Conservation (phyloP, 2,888 invertebrate species). For the Acanthosoma haemorrhoidale region DNA sequence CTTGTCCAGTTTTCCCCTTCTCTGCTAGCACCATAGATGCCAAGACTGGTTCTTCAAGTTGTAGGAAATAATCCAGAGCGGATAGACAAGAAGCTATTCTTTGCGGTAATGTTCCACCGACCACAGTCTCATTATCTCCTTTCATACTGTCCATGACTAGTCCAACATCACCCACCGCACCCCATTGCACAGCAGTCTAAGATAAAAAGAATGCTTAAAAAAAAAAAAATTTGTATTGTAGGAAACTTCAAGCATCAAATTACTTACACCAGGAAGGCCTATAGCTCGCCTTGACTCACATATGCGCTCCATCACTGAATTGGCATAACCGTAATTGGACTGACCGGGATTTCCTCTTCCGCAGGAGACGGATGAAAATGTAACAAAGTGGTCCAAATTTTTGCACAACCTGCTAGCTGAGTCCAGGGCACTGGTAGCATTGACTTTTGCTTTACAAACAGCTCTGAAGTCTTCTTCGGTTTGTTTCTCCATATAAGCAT, state of each 20-base stretch:
- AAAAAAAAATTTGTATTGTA: neutral
- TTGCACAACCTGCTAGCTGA: slow-evolving; percentile 70
- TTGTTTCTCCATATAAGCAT: slow-evolving; percentile 83
- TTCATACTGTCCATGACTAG: slow-evolving; percentile 85
- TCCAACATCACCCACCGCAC: slow-evolving; percentile 96
- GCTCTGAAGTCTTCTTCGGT: slow-evolving; percentile 70
- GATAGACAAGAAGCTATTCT: slow-evolving; percentile 87
- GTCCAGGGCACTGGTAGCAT: slow-evolving; percentile 78
- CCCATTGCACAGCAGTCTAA: slow-evolving; percentile 89
- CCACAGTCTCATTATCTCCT: slow-evolving; percentile 80
- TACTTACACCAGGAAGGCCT: slow-evolving; percentile 66
- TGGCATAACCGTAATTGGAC: slow-evolving; percentile 93
- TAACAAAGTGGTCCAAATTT: slow-evolving; percentile 85
- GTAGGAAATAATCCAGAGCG: slow-evolving; percentile 83
- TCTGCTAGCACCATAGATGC: slow-evolving; percentile 84
- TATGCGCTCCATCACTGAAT: slow-evolving; percentile 95
- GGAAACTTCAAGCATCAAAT: neutral
- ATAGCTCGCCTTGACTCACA: slow-evolving; percentile 77
- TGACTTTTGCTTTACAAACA: slow-evolving; percentile 80
- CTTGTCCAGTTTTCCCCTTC: slow-evolving; percentile 54
- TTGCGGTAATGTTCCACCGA: slow-evolving; percentile 94
- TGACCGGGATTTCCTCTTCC: slow-evolving; percentile 96
- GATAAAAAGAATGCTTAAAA: neutral
- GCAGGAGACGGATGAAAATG: slow-evolving; percentile 93
- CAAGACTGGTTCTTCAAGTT: slow-evolving; percentile 76